Percentiles rank a stretch among this genome's conserved stretches.
Conservation (phyloP, 2,113 vertebrate species). For the Calypte anna region DNA sequence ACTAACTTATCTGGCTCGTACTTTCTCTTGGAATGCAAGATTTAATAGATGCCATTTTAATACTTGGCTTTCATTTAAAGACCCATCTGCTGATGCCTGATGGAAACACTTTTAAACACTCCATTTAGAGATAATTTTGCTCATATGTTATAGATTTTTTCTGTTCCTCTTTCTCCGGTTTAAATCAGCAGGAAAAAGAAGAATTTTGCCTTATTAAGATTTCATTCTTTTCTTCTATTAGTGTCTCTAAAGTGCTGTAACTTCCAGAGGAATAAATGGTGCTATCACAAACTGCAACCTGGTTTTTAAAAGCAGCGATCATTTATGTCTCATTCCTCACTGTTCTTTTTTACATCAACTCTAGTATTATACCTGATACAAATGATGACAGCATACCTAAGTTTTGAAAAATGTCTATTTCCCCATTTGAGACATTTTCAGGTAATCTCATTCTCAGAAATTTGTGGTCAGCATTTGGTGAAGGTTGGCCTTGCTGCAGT, state of each 20-base stretch:
- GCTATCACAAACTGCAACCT: not conserved
- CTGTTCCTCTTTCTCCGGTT: slow-evolving; percentile 12
- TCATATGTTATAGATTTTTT: slow-evolving; percentile 32
- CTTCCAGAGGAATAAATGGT: not conserved
- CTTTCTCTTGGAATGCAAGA: slow-evolving; percentile 62
- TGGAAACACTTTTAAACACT: slow-evolving; percentile 61
- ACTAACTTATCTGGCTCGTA: slow-evolving; percentile 55
- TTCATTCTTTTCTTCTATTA: not conserved
- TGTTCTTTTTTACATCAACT: not conserved
- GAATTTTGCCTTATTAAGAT: not conserved
- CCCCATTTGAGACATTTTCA: not conserved
- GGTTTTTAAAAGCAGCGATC: not conserved
- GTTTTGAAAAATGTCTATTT: not conserved
- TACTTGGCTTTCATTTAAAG: slow-evolving; percentile 60
- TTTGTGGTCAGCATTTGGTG: not conserved
- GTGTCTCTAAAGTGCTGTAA: not conserved
- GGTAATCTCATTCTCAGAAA: not conserved
- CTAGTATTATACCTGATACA: not conserved
- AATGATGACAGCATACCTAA: not conserved
- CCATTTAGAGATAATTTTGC: slow-evolving; percentile 35
- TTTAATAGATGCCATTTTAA: slow-evolving; percentile 60
- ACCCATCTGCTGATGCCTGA: slow-evolving; percentile 43
- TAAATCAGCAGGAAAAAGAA: not conserved
- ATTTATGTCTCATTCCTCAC: not conserved
- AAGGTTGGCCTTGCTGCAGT: not conserved